Conservation (phyloP, 1,140 invertebrate species). For the Thereuonema tuberculata region DNA sequence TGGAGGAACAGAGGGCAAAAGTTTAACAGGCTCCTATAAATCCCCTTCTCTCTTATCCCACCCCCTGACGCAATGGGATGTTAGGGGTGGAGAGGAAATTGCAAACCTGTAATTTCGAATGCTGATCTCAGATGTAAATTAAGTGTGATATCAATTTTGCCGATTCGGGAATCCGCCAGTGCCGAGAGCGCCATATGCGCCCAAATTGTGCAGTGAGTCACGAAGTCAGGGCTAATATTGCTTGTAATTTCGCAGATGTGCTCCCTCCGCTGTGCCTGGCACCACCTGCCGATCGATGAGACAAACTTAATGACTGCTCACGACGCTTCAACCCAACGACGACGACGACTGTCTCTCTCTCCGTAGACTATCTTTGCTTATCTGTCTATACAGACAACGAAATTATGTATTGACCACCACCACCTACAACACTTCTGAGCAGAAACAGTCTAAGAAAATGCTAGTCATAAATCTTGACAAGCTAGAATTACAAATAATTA, state of each 20-base stretch:
- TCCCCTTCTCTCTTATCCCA: neutral
- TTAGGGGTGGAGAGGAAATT: too few species aligned
- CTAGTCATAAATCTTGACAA: too few species aligned
- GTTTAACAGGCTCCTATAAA: too few species aligned
- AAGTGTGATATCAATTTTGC: neutral
- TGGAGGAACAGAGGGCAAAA: too few species aligned
- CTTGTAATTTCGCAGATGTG: constrained; percentile 4
- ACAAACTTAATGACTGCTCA: neutral
- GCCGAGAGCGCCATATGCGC: neutral
- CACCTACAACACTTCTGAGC: too few species aligned
- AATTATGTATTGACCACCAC: too few species aligned
- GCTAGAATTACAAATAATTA: too few species aligned
- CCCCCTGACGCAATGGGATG: neutral
- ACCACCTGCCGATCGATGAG: neutral
- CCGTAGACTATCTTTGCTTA: too few species aligned
- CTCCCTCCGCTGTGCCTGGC: neutral
- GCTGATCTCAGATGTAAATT: neutral
- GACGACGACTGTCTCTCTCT: neutral
- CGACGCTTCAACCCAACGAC: neutral
- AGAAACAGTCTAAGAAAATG: too few species aligned
- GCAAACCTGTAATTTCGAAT: too few species aligned
- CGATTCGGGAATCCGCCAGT: neutral
- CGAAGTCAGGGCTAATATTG: constrained; percentile 4
- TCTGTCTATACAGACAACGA: neutral
- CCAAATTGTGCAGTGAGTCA: constrained; percentile 5